Percentiles rank a stretch among this genome's conserved stretches.
These are phyloP conservation scores for Apocrypta bakeri DNA, from an alignment of 1,140 invertebrate species.

Conservation along the genomic window DNA sequence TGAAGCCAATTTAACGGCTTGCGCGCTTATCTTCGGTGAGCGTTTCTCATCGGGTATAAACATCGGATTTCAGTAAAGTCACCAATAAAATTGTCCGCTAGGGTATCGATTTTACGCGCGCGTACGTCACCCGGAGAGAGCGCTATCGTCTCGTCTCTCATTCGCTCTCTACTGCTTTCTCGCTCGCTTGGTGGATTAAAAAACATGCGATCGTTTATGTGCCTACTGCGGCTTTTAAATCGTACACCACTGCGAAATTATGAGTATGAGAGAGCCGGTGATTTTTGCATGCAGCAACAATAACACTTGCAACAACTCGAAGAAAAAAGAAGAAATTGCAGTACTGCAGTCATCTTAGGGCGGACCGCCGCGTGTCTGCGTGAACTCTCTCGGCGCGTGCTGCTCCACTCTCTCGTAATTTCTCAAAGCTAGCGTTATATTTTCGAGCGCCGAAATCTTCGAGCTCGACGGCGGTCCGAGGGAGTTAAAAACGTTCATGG, in stretches of 20 bases:
- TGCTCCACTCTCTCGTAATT: background rate
- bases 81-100: slow-evolving; percentile 19
- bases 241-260: background rate
- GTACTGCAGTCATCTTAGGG: background rate
- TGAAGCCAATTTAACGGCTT: slow-evolving; percentile 39
- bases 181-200: background rate
- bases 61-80: slow-evolving; percentile 38
- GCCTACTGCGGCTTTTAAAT: background rate
- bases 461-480: background rate
- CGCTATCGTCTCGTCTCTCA: too few relatives aligned
- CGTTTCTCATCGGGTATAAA: slow-evolving; percentile 32
- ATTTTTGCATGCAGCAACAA: slow-evolving; percentile 39
- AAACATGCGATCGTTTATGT: background rate
- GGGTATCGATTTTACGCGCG: slow-evolving; percentile 13
- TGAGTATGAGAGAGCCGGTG: background rate
- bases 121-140: background rate
- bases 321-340: background rate
- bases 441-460: slow-evolving; percentile 27
- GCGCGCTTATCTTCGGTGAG: background rate
- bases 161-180: too few relatives aligned
- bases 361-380: background rate
- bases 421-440: slow-evolving; percentile 26
- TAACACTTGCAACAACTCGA: background rate
- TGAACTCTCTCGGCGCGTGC: background rate
- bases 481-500: background rate